Percentiles rank a stretch among this genome's conserved stretches.
phyloP scores from a whole-genome alignment of 2,797 vertebrate species.

The Siniperca obscura region DNA sequence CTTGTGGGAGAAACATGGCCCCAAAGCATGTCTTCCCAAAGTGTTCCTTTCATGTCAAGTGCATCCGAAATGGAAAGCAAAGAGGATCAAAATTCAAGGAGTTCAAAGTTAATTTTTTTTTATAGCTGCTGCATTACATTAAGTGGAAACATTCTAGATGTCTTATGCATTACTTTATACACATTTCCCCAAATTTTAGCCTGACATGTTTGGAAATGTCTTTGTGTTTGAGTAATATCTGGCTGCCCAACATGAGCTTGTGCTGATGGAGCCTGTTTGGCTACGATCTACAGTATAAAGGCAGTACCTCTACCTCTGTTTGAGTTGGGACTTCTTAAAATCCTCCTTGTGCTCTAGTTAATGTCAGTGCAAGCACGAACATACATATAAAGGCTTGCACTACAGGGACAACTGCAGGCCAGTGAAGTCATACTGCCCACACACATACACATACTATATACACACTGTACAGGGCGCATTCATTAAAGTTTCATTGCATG shows the following conservation, averaged over 20 bases:
- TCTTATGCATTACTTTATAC: background rate
- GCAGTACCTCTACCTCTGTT: background rate
- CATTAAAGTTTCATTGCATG: slow-evolving; percentile 93
- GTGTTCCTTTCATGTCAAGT: background rate
- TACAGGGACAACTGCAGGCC: slow-evolving; percentile 61
- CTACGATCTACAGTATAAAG: background rate
- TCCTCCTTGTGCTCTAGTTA: slow-evolving; percentile 85
- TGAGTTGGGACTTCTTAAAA: slow-evolving; percentile 5
- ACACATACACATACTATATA: slow-evolving; percentile 30
- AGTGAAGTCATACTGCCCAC: slow-evolving; percentile 35
- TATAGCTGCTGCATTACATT: background rate
- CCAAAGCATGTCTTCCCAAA: background rate
- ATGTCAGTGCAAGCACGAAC: slow-evolving; percentile 78
- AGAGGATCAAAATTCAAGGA: background rate
- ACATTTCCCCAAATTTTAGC: background rate
- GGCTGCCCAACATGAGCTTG: background rate
- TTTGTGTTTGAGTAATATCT: slow-evolving; percentile 11
- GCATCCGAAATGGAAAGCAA: background rate
- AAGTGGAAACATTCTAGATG: background rate
- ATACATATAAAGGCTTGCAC: slow-evolving; percentile 75
- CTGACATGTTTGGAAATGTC: background rate
- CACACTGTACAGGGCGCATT: slow-evolving; percentile 38
- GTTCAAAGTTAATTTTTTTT: background rate
- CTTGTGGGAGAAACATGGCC: background rate
- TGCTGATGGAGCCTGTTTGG: background rate